Conservation (phyloP, 2,888 invertebrate species). For the Hypsopygia costalis region DNA sequence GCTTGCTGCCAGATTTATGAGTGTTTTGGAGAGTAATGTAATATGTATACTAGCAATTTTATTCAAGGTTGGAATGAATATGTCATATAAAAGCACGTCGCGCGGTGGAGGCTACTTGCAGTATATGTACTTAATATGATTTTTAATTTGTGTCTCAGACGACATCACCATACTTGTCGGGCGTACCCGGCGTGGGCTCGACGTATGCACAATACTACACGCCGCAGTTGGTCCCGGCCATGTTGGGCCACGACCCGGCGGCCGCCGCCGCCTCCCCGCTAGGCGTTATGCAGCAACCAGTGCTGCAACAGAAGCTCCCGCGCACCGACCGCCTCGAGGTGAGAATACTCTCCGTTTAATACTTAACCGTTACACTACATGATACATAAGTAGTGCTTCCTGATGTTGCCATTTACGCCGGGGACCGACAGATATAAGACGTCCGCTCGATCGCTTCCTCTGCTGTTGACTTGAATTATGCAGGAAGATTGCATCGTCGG, state of each 20-base stretch:
- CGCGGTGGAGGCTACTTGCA: neutral
- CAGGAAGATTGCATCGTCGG: slow-evolving; percentile 32
- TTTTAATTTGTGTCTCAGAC: slow-evolving; percentile 78
- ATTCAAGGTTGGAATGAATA: neutral
- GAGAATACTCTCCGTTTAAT: slow-evolving; percentile 59
- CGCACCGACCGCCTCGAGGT: slow-evolving; percentile 98
- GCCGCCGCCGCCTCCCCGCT: slow-evolving; percentile 88
- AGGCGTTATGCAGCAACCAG: slow-evolving; percentile 91
- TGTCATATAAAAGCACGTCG: slow-evolving; percentile 3
- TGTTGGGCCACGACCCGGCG: slow-evolving; percentile 93
- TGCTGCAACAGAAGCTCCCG: slow-evolving; percentile 96
- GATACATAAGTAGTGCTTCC: slow-evolving; percentile 54
- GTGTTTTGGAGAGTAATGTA: slow-evolving; percentile 2
- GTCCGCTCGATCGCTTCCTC: neutral
- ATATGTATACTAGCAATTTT: neutral
- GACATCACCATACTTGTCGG: slow-evolving; percentile 95
- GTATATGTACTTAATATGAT: neutral
- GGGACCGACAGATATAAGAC: slow-evolving; percentile 45
- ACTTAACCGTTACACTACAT: slow-evolving; percentile 32
- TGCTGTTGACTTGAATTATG: neutral
- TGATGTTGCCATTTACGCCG: slow-evolving; percentile 51
- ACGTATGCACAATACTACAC: slow-evolving; percentile 96
- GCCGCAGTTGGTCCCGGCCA: slow-evolving; percentile 93
- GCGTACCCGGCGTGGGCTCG: slow-evolving; percentile 93
- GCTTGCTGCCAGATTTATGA: slow-evolving; percentile 5